A percentile compares a stretch with the other conserved stretches of the same genome.
Conservation (phyloP, 2,888 invertebrate species). For the Aphodius sticticus region DNA sequence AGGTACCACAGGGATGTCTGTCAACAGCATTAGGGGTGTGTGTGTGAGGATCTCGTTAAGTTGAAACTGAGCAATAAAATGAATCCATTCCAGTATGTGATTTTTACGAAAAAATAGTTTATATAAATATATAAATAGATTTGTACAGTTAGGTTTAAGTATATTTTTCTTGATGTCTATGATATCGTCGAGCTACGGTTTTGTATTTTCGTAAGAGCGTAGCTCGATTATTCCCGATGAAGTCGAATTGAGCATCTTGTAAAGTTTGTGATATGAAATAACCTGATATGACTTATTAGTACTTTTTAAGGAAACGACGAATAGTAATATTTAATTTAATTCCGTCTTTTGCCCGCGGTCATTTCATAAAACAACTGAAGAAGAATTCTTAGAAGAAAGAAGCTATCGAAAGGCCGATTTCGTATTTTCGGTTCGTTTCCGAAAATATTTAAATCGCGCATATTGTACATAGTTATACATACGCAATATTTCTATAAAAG, state of each 20-base stretch:
- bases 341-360: constrained; percentile 7
- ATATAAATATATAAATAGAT: constrained; percentile 47
- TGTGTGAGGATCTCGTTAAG: constrained; percentile 40
- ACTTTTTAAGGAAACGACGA: constrained; percentile 4
- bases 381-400: constrained; percentile 12
- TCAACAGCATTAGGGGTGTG: constrained; percentile 51
- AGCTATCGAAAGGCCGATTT: constrained; percentile 46
- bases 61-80: constrained; percentile 47
- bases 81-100: constrained; percentile 62
- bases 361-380: constrained; percentile 25
- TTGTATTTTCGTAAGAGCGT: not conserved
- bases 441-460: constrained; percentile 55
- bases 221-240: not conserved
- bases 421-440: constrained; percentile 53
- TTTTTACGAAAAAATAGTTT: constrained; percentile 49
- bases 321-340: not conserved
- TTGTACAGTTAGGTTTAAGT: constrained; percentile 56
- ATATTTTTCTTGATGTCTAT: constrained; percentile 38
- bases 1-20: constrained; percentile 53
- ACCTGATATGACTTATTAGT: not conserved
- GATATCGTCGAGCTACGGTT: constrained; percentile 16
- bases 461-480: constrained; percentile 48
- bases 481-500: constrained; percentile 56
- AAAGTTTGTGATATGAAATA: constrained; percentile 4
- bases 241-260: not conserved